Base-by-base conservation (phyloP, 1,140 invertebrate species). In the Ridgeia piscesae region DNA sequence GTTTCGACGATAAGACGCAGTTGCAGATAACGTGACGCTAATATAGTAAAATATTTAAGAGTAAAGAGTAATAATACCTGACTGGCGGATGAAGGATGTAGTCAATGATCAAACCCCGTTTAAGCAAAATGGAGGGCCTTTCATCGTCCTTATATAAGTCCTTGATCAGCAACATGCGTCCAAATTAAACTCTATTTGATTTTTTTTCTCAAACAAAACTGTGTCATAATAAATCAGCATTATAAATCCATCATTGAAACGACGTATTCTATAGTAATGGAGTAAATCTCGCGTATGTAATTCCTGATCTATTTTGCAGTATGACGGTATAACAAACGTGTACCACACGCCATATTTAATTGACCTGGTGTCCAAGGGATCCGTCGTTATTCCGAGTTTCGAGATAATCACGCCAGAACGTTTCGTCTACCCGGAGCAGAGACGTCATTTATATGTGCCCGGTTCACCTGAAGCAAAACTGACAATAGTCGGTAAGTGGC, bases 371-470 rank as follows among this genome's bases (percentile, higher is more conserved):
- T 99, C 98, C 95, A 97, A 98, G 27, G 98, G 98, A 11, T 99
- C 98, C 94, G 97, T 98, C 4, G 98, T 99, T 95, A 98, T 99
- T 95, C 98, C 99, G 94, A 98, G 99, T 95, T 97, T 99, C 97
- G 98, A 99, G 95, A 98, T 99, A 0, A 98, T 98, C 95, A 97
- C 99, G 4, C 99, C 98, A 0, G 98, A 98, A 95, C 98, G 97
- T 0, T 98, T 98, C 0, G 97, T 98, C 92, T 98, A 98, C 92
- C 98, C 98, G 0, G 98, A 99, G 94, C 97, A 98, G 93, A 97
- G 98, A 94, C 97, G 98, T 94, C 97, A 98, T 93, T 98, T 98
- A 95, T 99, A 99, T 95, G 97, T 99, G n/a, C 99, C 98, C 94
- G 98, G 98, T 0, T 99, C 98, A 0, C 99, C 99, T 94, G 97